Conservation (phyloP, 1,140 invertebrate genomes). For the Camponotus vicinus region DNA sequence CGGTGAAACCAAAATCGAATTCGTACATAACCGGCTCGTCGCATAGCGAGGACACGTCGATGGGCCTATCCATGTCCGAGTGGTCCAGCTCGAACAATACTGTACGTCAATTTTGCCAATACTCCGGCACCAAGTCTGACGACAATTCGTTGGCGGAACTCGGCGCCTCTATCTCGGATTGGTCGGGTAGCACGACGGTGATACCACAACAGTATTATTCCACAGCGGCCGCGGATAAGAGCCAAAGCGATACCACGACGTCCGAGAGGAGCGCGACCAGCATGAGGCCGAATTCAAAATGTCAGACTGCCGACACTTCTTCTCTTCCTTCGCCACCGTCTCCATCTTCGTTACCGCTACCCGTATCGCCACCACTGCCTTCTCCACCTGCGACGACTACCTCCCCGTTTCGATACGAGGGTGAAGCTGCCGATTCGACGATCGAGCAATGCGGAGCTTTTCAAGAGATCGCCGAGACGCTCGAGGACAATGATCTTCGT, state of each 20-base stretch:
- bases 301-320: slow-evolving; percentile 73
- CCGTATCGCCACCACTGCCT: slow-evolving; percentile 36
- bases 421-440: not conserved
- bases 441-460: not conserved
- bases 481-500: slow-evolving; percentile 64
- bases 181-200: slow-evolving; percentile 87
- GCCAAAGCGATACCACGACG: slow-evolving; percentile 83
- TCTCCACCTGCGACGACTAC: slow-evolving; percentile 25
- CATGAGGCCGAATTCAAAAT: slow-evolving; percentile 82
- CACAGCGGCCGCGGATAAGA: slow-evolving; percentile 78
- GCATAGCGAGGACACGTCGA: slow-evolving; percentile 94
- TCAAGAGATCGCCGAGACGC: slow-evolving; percentile 35
- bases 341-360: slow-evolving; percentile 42
- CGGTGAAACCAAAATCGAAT: slow-evolving; percentile 91
- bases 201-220: slow-evolving; percentile 83
- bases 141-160: slow-evolving; percentile 87
- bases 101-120: slow-evolving; percentile 91
- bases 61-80: slow-evolving; percentile 93
- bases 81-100: slow-evolving; percentile 94
- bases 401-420: not conserved
- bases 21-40: slow-evolving; percentile 90
- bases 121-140: slow-evolving; percentile 87
- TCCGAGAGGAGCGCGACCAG: slow-evolving; percentile 83
- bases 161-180: slow-evolving; percentile 87
- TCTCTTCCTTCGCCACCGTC: slow-evolving; percentile 46